Evolutionary conservation across 2,888 invertebrate genomes (phyloP).

Genomic region (Caenorhabditis sinica): DNA sequence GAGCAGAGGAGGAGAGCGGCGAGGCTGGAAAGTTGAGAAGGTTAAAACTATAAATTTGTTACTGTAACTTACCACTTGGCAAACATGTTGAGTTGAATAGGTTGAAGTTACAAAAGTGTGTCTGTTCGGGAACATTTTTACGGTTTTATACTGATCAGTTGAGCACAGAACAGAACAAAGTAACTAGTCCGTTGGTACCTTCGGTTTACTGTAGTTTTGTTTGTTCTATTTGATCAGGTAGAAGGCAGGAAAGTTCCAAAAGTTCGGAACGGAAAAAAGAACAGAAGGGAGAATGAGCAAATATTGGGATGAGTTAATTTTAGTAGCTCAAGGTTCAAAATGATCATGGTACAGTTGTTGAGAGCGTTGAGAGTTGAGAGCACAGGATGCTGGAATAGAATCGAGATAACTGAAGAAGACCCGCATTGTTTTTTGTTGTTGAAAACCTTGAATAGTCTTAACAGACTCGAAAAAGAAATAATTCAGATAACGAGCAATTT

Average conservation of each 20-base stretch:
- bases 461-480: too few species aligned
- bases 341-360: not conserved
- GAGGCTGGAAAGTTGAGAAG: not conserved
- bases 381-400: too few species aligned
- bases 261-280: not conserved
- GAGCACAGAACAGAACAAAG: not conserved
- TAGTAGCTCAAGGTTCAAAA: not conserved
- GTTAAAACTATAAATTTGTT: not conserved
- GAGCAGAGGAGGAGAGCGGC: not conserved
- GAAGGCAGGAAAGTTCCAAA: not conserved
- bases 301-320: not conserved
- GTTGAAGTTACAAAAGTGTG: not conserved
- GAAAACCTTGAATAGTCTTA: too few species aligned
- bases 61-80: slow-evolving; percentile 1
- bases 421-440: too few species aligned
- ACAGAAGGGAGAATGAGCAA: not conserved
- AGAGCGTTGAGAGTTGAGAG: too few species aligned
- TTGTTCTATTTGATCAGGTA: not conserved
- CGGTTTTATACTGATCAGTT: not conserved
- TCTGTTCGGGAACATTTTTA: not conserved
- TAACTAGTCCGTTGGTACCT: not conserved
- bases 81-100: not conserved
- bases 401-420: too few species aligned
- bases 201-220: not conserved
- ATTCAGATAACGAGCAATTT: too few species aligned